Evolutionary conservation across 2,113 vertebrate genomes (phyloP), one percentile per base, ranked within the genome.

Genomic region (Oplegnathus fasciatus): DNA sequence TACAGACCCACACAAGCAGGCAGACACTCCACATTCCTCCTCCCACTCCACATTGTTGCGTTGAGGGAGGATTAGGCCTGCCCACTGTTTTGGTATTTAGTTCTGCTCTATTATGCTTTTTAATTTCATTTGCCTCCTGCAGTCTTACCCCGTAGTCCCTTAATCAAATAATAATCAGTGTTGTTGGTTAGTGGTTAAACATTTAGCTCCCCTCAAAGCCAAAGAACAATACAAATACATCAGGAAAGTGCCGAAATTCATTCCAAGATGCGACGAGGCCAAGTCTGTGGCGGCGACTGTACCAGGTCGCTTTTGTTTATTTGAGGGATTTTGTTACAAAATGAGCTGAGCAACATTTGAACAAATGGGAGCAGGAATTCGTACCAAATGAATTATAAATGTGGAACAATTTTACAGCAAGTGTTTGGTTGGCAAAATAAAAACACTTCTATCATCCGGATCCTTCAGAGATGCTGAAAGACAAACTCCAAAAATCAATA

Each of bases 101-200:
- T 91, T 90, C 88, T 89, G 87, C 88, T 93, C 84, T 74, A 79
- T 89, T 90, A 89, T 89, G 81, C 85, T 76, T 79, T 89, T 91
- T 91, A 85, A 91, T 91, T 89, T 81, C 65, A 89, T 85, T 58
- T 74, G 65, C 90, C 81, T 83, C 91, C 73, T 74, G 86, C 86
- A 77, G 89, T 58, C 58, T 73, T 55, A 46, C 62, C 75, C 78
- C 1, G 22, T 37, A 32, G 83, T 48, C 86, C 48, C 52, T 78
- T 88, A 87, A 91, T 92, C 88, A 90, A 88, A 91, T 86, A 85
- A 87, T 85, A 86, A 92, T 92, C 91, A 87, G 70, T 70, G 58
- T 73, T 90, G 77, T 87, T 88, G 72, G 83, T 67, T 77, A 57
- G 77, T 84, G 84, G 84, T 90, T 87, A 87, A 89, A 90, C 88